phyloP scores from a whole-genome alignment of 23 tunicate genomes.

The Styela plicata region DNA sequence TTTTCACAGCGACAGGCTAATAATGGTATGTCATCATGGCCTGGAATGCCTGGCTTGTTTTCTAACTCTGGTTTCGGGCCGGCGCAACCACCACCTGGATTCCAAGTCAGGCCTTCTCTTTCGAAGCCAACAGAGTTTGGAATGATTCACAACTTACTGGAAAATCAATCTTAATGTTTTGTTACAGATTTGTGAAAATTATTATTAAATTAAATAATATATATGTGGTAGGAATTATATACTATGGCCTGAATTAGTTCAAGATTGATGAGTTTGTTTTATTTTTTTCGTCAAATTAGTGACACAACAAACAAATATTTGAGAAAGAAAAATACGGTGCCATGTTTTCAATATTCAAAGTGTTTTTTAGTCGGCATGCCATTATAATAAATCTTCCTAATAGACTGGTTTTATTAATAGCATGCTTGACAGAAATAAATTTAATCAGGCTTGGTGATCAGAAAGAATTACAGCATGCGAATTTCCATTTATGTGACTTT shows the following conservation, averaged over 20 bases:
- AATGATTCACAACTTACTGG: constrained; percentile 50
- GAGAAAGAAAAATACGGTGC: too few species aligned
- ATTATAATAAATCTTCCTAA: too few species aligned
- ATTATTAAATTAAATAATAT: constrained; percentile 10
- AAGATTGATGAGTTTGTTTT: too few species aligned
- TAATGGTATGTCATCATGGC: constrained; percentile 39
- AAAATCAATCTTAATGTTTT: constrained; percentile 47
- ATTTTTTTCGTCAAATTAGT: too few species aligned
- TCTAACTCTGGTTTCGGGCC: constrained; percentile 6
- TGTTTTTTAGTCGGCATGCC: too few species aligned
- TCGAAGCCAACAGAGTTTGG: constrained; percentile 55
- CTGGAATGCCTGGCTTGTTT: not conserved
- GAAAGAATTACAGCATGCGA: too few species aligned
- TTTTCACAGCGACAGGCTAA: constrained; percentile 14
- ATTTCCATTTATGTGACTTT: too few species aligned
- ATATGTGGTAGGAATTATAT: not conserved
- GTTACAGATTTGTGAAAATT: not conserved
- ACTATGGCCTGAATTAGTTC: constrained; percentile 16
- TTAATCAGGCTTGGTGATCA: too few species aligned
- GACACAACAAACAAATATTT: too few species aligned
- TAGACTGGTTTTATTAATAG: too few species aligned
- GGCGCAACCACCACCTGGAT: constrained; percentile 84
- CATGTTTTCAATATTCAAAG: too few species aligned
- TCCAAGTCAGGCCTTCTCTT: constrained; percentile 59
- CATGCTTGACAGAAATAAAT: too few species aligned